Percentiles rank a stretch among this genome's conserved stretches.
Evolutionary conservation across 2,797 vertebrate species (phyloP).

Genomic region (Dendrocincla tyrannina): DNA sequence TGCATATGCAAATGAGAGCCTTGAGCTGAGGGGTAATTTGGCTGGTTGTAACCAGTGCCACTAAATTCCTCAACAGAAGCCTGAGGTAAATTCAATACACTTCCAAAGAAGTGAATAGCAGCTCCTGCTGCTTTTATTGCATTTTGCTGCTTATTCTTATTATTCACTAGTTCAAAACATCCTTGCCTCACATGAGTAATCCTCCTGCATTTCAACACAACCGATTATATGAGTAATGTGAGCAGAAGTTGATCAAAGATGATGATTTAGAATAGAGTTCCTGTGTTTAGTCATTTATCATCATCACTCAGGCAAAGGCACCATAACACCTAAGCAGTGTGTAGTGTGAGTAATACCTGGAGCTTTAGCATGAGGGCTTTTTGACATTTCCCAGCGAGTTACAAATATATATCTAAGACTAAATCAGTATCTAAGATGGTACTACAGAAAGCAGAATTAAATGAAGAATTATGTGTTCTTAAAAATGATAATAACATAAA

Average conservation of each 20-base stretch:
- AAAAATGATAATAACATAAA: background rate
- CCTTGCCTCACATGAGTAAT: conserved; percentile 39
- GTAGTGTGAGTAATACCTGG: background rate
- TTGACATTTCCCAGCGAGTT: background rate
- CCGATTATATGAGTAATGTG: conserved; percentile 32
- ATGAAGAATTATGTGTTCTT: background rate
- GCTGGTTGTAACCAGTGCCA: background rate
- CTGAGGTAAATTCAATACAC: background rate
- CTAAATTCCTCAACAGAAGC: background rate
- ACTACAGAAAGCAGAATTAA: background rate
- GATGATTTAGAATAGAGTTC: background rate
- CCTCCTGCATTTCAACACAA: background rate
- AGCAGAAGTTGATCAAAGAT: conserved; percentile 34
- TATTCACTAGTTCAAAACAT: background rate
- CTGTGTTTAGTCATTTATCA: conserved; percentile 41
- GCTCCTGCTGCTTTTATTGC: conserved; percentile 29
- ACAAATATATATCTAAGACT: background rate
- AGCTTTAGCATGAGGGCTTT: background rate
- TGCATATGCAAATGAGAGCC: background rate
- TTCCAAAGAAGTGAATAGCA: background rate
- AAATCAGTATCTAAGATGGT: background rate
- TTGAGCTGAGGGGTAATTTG: background rate
- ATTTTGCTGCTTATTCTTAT: background rate
- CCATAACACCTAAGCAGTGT: background rate
- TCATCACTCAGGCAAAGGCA: background rate